Conservation (phyloP, 2,888 invertebrate genomes). For the Fragum whitleyi region DNA sequence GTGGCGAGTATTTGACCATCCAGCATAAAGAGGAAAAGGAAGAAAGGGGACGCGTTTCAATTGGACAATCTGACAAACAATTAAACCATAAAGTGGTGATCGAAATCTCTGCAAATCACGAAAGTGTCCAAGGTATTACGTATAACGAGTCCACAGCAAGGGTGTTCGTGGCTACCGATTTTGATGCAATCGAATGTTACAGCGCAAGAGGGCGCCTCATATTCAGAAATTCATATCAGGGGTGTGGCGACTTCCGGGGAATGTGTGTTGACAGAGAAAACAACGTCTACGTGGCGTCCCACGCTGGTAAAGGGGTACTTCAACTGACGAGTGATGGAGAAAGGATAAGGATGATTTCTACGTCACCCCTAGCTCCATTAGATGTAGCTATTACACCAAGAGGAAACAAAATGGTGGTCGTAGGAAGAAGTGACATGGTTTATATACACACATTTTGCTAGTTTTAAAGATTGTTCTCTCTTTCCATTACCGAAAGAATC, state of each 20-base stretch:
- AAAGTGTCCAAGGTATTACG: slow-evolving; percentile 47
- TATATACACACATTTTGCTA: slow-evolving; percentile 49
- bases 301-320: slow-evolving; percentile 50
- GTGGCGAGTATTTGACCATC: slow-evolving; percentile 48
- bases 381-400: slow-evolving; percentile 48
- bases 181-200: slow-evolving; percentile 56
- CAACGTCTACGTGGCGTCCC: slow-evolving; percentile 48
- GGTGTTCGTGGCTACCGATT: slow-evolving; percentile 51
- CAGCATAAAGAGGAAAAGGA: slow-evolving; percentile 53
- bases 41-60: slow-evolving; percentile 52
- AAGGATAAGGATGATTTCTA: slow-evolving; percentile 52
- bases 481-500: no score
- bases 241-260: slow-evolving; percentile 52
- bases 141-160: slow-evolving; percentile 50
- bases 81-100: slow-evolving; percentile 37
- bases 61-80: slow-evolving; percentile 50
- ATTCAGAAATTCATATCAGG: slow-evolving; percentile 51
- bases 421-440: slow-evolving; percentile 54
- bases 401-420: slow-evolving; percentile 54
- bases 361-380: slow-evolving; percentile 52
- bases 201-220: slow-evolving; percentile 41
- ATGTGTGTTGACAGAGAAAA: slow-evolving; percentile 52
- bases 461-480: no score
- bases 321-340: slow-evolving; percentile 53
- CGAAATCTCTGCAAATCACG: slow-evolving; percentile 32